phyloP scores from a whole-genome alignment of 2,888 invertebrate genomes.

The Timandra comae region DNA sequence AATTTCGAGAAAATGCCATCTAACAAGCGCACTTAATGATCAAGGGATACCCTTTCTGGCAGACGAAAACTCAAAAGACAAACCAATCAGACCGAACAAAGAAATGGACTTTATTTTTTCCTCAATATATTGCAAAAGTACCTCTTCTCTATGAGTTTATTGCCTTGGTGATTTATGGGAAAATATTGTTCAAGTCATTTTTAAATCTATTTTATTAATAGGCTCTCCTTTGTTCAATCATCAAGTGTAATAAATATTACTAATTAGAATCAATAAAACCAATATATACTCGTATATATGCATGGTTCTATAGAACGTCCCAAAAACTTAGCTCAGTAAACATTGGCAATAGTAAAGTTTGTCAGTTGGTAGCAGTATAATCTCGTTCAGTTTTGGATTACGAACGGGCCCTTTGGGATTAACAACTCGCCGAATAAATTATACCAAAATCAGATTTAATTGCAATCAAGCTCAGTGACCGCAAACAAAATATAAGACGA shows the following conservation, averaged over 20 bases:
- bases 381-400: conserved; percentile 17
- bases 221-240: no score
- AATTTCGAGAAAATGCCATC: conserved; percentile 34
- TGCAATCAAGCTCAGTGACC: conserved; percentile 40
- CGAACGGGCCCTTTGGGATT: conserved; percentile 27
- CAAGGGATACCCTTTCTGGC: conserved; percentile 43
- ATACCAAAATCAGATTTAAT: conserved; percentile 34
- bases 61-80: conserved; percentile 59
- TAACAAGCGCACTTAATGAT: conserved; percentile 65
- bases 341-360: conserved; percentile 14
- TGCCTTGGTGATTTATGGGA: conserved; percentile 1
- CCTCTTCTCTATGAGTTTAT: conserved; percentile 8
- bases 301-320: no score
- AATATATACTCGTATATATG: no score
- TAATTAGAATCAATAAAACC: no score
- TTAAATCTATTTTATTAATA: no score
- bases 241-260: no score
- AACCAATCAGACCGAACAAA: conserved; percentile 51
- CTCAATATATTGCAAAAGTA: conserved; percentile 32
- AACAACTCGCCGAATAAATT: conserved; percentile 35
- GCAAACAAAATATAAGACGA: conserved; percentile 31
- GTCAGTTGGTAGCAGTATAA: conserved; percentile 11
- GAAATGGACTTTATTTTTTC: conserved; percentile 45
- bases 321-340: not conserved
- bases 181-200: conserved; percentile 2